Conservation (phyloP, 2,888 invertebrate species). For the Oxyteleia sp. region DNA sequence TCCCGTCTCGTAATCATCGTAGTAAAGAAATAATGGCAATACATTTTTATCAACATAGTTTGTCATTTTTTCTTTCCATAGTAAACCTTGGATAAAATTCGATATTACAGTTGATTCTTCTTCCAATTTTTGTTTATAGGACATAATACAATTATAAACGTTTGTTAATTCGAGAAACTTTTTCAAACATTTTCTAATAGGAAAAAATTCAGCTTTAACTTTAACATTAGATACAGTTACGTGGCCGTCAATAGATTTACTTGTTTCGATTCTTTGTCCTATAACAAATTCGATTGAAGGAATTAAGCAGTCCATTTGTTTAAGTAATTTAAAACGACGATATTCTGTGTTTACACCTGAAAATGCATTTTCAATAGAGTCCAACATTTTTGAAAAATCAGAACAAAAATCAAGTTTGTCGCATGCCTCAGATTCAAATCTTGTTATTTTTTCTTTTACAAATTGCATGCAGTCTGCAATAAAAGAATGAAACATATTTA, state of each 20-base stretch:
- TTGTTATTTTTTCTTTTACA: conserved; percentile 5
- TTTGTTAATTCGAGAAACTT: conserved; percentile 31
- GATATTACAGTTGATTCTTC: neutral
- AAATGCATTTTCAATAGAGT: conserved; percentile 1
- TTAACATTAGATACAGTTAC: conserved; percentile 5
- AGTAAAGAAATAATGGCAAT: conserved; percentile 37
- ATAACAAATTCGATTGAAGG: conserved; percentile 17
- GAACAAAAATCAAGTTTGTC: too few relatives aligned
- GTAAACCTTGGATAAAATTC: conserved; percentile 34
- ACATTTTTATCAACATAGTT: conserved; percentile 7
- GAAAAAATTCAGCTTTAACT: conserved; percentile 38
- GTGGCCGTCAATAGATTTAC: conserved; percentile 16
- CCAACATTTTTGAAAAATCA: conserved; percentile 27
- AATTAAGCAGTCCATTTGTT: conserved; percentile 22
- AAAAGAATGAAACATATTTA: conserved; percentile 24
- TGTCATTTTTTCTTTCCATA: conserved; percentile 32
- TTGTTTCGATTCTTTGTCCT: conserved; percentile 3
- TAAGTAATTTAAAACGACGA: conserved; percentile 5
- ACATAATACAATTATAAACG: neutral
- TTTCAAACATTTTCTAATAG: conserved; percentile 37
- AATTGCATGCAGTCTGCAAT: conserved; percentile 6
- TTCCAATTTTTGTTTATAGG: conserved; percentile 26
- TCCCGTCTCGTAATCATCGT: conserved; percentile 51
- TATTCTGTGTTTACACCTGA: conserved; percentile 25
- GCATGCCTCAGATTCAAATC: conserved; percentile 8